A percentile compares a stretch with the other conserved stretches of the same genome.
These are phyloP conservation scores for Xerus inauris DNA, from an alignment of 2,113 vertebrate species.

Conservation along the genomic window DNA sequence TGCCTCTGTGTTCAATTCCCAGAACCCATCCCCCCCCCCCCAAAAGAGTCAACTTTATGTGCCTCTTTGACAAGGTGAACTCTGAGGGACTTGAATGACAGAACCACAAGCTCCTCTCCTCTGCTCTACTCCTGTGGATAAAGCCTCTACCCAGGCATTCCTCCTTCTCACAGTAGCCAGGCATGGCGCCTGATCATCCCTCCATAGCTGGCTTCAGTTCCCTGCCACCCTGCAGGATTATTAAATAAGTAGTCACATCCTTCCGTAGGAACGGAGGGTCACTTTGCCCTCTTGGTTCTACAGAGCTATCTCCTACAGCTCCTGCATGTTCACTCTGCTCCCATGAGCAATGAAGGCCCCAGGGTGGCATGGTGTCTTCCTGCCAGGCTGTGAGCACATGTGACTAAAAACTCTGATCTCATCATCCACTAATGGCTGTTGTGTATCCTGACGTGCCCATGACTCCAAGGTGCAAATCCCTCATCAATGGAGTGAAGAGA, in stretches of 20 bases:
- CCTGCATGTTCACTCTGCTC: background rate
- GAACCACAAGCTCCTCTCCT: background rate
- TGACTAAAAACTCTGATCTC: background rate
- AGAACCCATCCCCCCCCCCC: too few relatives aligned
- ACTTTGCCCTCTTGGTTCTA: background rate
- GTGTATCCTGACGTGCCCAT: background rate
- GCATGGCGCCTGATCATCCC: background rate
- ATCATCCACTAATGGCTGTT: background rate
- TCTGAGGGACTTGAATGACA: background rate
- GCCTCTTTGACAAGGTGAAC: background rate
- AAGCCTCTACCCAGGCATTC: background rate
- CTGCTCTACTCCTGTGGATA: background rate
- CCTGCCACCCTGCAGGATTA: background rate
- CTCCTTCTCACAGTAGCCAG: background rate
- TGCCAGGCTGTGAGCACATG: background rate
- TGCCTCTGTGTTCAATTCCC: too few relatives aligned
- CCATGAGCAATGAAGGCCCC: background rate
- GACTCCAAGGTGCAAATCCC: background rate
- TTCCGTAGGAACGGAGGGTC: background rate
- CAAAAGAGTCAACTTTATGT: background rate
- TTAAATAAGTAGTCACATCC: background rate
- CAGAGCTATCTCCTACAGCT: background rate
- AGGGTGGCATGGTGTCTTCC: background rate
- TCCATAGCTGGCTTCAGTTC: background rate
- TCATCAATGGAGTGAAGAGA: background rate